Percentiles rank a stretch among this genome's conserved stretches.
Conservation (phyloP, 2,888 invertebrate species). For the Leucozona laternaria region DNA sequence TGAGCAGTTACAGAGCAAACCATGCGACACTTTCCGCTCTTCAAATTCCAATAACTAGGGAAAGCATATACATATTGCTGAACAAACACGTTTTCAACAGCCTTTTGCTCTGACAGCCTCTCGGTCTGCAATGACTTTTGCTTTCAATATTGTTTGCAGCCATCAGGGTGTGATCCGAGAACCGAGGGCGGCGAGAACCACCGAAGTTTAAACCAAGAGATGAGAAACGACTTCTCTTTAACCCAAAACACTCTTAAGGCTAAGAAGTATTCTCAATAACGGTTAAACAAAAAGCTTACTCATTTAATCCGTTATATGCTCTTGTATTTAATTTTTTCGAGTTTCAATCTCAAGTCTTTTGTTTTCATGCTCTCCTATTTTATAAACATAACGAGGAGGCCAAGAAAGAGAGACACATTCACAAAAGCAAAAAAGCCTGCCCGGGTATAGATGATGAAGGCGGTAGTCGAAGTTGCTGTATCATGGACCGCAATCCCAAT, state of each 20-base stretch:
- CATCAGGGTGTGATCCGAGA: constrained; percentile 60
- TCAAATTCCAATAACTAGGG: constrained; percentile 56
- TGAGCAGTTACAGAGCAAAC: constrained; percentile 22
- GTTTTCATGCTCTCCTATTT: constrained; percentile 59
- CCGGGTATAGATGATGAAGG: constrained; percentile 49
- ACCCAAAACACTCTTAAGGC: constrained; percentile 32
- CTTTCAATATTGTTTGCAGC: constrained; percentile 65
- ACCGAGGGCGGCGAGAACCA: constrained; percentile 3
- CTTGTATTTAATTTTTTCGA: constrained; percentile 40
- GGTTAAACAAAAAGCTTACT: constrained; percentile 64
- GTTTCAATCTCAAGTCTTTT: constrained; percentile 68
- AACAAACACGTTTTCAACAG: constrained; percentile 62
- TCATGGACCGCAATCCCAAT: constrained; percentile 32
- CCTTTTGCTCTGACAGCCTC: constrained; percentile 39
- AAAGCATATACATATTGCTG: constrained; percentile 59
- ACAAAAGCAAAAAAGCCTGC: constrained; percentile 33
- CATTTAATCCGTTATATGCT: constrained; percentile 65
- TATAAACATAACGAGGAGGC: constrained; percentile 36
- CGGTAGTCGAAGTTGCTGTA: constrained; percentile 51
- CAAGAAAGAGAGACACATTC: constrained; percentile 59
- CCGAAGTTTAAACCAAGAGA: not conserved
- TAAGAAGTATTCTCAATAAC: constrained; percentile 63
- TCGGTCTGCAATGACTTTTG: constrained; percentile 67
- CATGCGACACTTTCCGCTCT: constrained; percentile 65
- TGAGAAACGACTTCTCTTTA: constrained; percentile 54